Conservation (phyloP, 2,797 vertebrate species). For the Somateria mollissima region DNA sequence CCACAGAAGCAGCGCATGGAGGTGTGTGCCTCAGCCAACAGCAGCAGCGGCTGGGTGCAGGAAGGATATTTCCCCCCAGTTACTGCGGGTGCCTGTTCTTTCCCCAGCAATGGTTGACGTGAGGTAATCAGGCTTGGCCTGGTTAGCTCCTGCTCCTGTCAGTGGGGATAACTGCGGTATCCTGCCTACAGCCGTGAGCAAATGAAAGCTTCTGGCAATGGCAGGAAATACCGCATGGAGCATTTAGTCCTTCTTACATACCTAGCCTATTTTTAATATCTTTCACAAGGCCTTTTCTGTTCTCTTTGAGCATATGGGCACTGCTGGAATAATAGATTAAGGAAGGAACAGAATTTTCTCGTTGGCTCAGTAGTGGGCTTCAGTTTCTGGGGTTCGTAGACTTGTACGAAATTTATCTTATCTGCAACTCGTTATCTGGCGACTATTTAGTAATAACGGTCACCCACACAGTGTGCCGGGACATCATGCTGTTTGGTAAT, state of each 20-base stretch:
- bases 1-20: not conserved
- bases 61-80: not conserved
- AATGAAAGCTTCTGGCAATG: not conserved
- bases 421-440: slow-evolving; percentile 22
- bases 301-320: slow-evolving; percentile 6
- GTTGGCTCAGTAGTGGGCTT: not conserved
- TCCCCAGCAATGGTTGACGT: not conserved
- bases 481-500: slow-evolving; percentile 68
- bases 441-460: slow-evolving; percentile 55
- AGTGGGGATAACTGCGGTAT: not conserved
- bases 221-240: not conserved
- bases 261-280: rapidly evolving
- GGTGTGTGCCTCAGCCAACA: rapidly evolving
- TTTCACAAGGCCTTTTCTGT: not conserved
- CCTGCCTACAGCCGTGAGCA: rapidly evolving
- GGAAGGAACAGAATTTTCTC: not conserved
- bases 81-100: not conserved
- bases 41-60: not conserved
- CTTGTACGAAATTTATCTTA: slow-evolving; percentile 65
- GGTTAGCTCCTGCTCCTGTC: not conserved
- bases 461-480: slow-evolving; percentile 54
- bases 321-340: not conserved
- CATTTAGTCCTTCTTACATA: not conserved
- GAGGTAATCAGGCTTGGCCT: no score
- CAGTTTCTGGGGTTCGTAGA: not conserved